Conservation (phyloP, 2,797 vertebrate species). For the Neomorphus geoffroyi region DNA sequence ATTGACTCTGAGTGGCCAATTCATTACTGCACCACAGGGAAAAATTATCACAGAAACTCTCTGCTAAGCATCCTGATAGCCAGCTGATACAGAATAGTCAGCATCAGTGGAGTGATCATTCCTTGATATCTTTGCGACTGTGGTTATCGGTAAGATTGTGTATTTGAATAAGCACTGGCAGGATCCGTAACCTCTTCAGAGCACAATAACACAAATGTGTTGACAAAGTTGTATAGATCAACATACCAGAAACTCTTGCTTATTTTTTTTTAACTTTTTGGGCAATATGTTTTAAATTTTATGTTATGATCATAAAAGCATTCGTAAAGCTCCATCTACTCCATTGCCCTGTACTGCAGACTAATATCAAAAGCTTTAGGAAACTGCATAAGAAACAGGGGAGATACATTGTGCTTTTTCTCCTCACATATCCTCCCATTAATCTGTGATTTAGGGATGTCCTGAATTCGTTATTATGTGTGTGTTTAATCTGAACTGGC, state of each 20-base stretch:
- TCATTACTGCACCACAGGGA: not conserved
- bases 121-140: not conserved
- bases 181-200: not conserved
- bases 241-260: not conserved
- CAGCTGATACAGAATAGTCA: not conserved
- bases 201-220: not conserved
- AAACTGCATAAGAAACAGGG: not conserved
- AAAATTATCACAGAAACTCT: not conserved
- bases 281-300: not conserved
- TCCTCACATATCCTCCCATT: not conserved
- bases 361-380: not conserved
- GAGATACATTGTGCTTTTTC: not conserved
- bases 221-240: not conserved
- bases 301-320: not conserved
- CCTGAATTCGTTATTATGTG: not conserved
- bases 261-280: not conserved
- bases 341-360: not conserved
- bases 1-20: constrained; percentile 10
- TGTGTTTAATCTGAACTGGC: not conserved
- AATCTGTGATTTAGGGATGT: not conserved
- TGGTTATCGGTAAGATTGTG: not conserved
- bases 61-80: not conserved
- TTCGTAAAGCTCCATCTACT: not conserved
- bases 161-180: not conserved
- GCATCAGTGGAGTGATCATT: not conserved